phyloP scores from a whole-genome alignment of 2,113 vertebrate genomes.

The Lagenorhynchus albirostris region DNA sequence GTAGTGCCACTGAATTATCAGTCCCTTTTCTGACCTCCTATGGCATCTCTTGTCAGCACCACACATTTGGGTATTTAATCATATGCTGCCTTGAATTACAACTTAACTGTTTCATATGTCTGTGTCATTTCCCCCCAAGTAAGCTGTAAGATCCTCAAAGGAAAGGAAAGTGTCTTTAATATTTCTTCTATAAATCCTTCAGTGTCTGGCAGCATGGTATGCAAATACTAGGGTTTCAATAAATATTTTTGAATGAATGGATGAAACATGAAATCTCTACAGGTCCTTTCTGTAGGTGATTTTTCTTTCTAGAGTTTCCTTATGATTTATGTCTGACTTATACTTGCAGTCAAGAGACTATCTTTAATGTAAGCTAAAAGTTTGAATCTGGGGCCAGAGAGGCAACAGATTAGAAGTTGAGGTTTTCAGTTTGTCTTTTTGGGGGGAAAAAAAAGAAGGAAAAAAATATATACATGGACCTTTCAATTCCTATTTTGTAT shows the following conservation, averaged over 20 bases:
- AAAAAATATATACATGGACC: background rate
- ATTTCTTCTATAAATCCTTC: constrained; percentile 60
- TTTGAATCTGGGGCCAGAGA: background rate
- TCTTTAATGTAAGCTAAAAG: constrained; percentile 17
- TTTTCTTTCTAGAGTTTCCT: constrained; percentile 9
- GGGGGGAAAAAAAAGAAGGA: background rate
- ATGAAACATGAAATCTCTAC: constrained; percentile 55
- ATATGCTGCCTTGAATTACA: constrained; percentile 66
- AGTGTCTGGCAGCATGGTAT: constrained; percentile 51
- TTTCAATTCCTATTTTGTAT: background rate
- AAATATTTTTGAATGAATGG: constrained; percentile 55
- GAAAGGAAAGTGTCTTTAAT: constrained; percentile 43
- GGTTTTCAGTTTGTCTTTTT: background rate
- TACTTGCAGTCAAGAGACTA: background rate
- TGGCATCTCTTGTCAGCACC: constrained; percentile 52
- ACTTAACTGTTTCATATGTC: constrained; percentile 57
- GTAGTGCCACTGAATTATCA: constrained; percentile 37
- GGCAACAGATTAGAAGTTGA: constrained; percentile 16
- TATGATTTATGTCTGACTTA: background rate
- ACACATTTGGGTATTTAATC: constrained; percentile 67
- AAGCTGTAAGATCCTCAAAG: constrained; percentile 48
- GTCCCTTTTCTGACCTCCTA: constrained; percentile 59
- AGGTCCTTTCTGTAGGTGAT: constrained; percentile 16
- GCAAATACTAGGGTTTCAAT: constrained; percentile 61
- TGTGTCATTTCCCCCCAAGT: constrained; percentile 20